These are phyloP conservation scores for Glaucidium brasilianum DNA, from an alignment of 2,113 vertebrate genomes.

Conservation along the genomic window DNA sequence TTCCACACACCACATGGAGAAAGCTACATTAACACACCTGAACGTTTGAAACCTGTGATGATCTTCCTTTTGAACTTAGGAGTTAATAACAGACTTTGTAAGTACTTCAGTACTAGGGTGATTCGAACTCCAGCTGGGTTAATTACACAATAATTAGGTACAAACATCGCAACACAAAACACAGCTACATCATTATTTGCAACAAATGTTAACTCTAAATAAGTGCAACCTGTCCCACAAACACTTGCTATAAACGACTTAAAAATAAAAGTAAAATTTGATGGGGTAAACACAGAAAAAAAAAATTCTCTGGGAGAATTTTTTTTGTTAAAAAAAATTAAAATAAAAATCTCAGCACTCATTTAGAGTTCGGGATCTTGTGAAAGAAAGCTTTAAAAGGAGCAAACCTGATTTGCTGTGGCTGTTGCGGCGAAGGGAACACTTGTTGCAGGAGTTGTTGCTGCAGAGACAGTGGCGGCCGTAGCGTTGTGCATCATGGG, in stretches of 20 bases:
- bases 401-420: constrained; percentile 99
- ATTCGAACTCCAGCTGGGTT: constrained; percentile 71
- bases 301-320: constrained; percentile 84
- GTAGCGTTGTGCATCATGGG: constrained; percentile 99
- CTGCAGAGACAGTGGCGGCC: constrained; percentile 99
- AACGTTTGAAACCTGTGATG: not conserved
- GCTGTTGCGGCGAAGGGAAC: constrained; percentile 99
- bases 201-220: constrained; percentile 98
- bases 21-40: not conserved
- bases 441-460: constrained; percentile 99
- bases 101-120: constrained; percentile 55
- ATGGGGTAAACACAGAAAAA: constrained; percentile 84
- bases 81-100: constrained; percentile 54
- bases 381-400: constrained; percentile 99
- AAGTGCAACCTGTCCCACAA: constrained; percentile 87
- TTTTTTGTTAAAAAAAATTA: constrained; percentile 72
- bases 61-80: constrained; percentile 7
- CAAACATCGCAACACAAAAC: constrained; percentile 95
- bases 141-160: constrained; percentile 80
- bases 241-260: constrained; percentile 80
- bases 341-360: constrained; percentile 83
- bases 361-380: constrained; percentile 97
- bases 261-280: constrained; percentile 81
- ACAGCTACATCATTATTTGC: constrained; percentile 85
- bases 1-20: not conserved